Percentiles rank a stretch among this genome's conserved stretches.
Conservation (phyloP, 2,797 vertebrate species). For the Merluccius polli region DNA sequence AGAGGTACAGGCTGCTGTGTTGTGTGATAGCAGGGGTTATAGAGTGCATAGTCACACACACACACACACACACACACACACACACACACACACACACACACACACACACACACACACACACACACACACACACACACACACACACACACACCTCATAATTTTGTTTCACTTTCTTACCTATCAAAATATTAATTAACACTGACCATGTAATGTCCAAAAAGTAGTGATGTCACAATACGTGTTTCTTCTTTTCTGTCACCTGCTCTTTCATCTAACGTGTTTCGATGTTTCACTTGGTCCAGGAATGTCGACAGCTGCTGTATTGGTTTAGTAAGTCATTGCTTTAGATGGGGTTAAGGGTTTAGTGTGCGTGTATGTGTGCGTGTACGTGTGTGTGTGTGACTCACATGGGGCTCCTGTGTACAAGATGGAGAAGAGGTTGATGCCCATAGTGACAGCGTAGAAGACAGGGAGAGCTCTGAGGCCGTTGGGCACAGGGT, state of each 20-base stretch:
- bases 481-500: slow-evolving; percentile 90
- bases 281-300: slow-evolving; percentile 3
- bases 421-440: slow-evolving; percentile 95
- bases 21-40: slow-evolving; percentile 33
- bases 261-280: too few relatives aligned
- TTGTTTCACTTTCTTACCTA: background rate
- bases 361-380: background rate
- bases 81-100: too few relatives aligned
- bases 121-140: background rate
- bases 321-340: slow-evolving; percentile 16
- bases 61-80: slow-evolving; percentile 72
- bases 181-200: background rate
- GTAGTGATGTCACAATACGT: too few relatives aligned
- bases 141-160: background rate
- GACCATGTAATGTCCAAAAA: background rate
- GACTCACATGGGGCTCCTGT: slow-evolving; percentile 91
- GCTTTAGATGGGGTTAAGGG: slow-evolving; percentile 3
- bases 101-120: background rate
- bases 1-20: slow-evolving; percentile 5
- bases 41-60: slow-evolving; percentile 29
- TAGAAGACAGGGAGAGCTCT: slow-evolving; percentile 91
- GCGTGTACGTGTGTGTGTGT: background rate
- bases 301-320: slow-evolving; percentile 28
- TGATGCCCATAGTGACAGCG: slow-evolving; percentile 86
- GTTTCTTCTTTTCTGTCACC: too few relatives aligned